Conservation (phyloP, 30 jellyfish, hydroid and myxozoan genomes). For the Nemopilema nomurai region DNA sequence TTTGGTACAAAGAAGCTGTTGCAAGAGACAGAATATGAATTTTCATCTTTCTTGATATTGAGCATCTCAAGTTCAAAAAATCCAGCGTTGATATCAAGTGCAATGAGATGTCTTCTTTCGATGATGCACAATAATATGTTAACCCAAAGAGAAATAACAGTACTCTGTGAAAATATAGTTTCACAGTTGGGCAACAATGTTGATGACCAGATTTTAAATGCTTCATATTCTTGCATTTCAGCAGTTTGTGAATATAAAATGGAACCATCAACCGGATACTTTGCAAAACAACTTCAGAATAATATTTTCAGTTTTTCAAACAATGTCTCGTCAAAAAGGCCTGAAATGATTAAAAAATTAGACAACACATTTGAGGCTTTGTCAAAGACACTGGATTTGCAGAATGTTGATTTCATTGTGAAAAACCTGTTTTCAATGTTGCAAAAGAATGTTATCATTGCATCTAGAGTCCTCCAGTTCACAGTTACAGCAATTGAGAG, state of each 20-base stretch:
- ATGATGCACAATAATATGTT: constrained; percentile 6
- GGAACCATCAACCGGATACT: constrained; percentile 23
- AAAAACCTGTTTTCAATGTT: constrained; percentile 10
- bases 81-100: neutral
- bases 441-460: neutral
- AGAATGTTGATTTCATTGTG: neutral
- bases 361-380: constrained; percentile 26
- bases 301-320: neutral
- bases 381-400: constrained; percentile 3
- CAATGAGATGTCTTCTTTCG: constrained; percentile 28
- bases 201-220: neutral
- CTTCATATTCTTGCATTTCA: constrained; percentile 19
- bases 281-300: neutral
- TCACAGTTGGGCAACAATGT: neutral
- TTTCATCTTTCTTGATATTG: constrained; percentile 24
- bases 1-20: neutral
- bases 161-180: neutral
- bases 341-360: neutral
- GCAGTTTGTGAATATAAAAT: constrained; percentile 16
- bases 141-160: constrained; percentile 4
- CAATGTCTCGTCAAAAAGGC: neutral
- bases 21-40: neutral
- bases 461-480: constrained; percentile 24
- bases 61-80: constrained; percentile 22
- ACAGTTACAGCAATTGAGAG: constrained; percentile 2